A percentile compares a stretch with the other conserved stretches of the same genome.
phyloP scores from a whole-genome alignment of 2,797 vertebrate genomes.

The Mus caroli region DNA sequence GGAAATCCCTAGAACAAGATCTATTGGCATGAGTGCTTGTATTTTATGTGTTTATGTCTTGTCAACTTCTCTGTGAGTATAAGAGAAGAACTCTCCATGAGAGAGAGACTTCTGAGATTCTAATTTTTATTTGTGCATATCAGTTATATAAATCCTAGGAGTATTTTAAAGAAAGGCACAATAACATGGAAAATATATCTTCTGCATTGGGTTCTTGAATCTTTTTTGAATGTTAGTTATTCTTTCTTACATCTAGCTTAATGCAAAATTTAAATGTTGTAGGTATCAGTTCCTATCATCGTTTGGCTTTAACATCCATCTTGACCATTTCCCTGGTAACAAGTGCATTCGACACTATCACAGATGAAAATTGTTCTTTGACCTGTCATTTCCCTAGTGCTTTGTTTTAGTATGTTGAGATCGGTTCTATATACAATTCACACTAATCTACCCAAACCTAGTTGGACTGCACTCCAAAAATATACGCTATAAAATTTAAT shows the following conservation, averaged over 20 bases:
- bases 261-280: slow-evolving; percentile 66
- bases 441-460: slow-evolving; percentile 68
- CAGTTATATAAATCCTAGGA: slow-evolving; percentile 18
- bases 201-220: slow-evolving; percentile 40
- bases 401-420: slow-evolving; percentile 77
- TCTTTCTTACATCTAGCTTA: slow-evolving; percentile 59
- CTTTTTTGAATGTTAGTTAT: slow-evolving; percentile 38
- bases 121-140: slow-evolving; percentile 38
- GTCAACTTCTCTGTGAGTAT: neutral
- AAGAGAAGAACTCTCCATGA: neutral
- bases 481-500: slow-evolving; percentile 62
- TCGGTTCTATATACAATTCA: slow-evolving; percentile 70
- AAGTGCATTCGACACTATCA: slow-evolving; percentile 64
- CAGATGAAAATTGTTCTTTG: slow-evolving; percentile 70
- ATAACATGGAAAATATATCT: slow-evolving; percentile 57
- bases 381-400: slow-evolving; percentile 34
- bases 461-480: slow-evolving; percentile 68
- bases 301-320: slow-evolving; percentile 75
- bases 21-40: neutral
- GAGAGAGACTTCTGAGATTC: neutral
- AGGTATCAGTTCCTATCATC: slow-evolving; percentile 67
- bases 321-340: slow-evolving; percentile 63
- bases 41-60: slow-evolving; percentile 17
- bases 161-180: slow-evolving; percentile 36
- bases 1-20: neutral